These are phyloP conservation scores for Lydus trimaculatus DNA, from an alignment of 2,888 invertebrate species.

Conservation along the genomic window DNA sequence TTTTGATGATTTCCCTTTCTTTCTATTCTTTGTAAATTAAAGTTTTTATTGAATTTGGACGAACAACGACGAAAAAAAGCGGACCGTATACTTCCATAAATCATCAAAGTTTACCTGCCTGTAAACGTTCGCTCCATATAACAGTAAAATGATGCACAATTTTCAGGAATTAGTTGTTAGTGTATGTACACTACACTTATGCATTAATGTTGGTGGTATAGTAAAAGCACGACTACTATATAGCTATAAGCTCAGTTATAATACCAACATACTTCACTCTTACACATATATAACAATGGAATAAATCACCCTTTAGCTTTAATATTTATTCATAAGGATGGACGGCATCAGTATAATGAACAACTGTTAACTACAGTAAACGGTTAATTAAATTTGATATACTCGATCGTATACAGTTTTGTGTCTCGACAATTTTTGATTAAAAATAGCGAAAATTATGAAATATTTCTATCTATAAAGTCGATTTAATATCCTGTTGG, in stretches of 20 bases:
- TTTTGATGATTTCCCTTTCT: background rate
- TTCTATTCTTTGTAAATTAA: too few species aligned
- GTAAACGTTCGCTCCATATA: background rate
- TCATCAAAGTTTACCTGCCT: background rate
- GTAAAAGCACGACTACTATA: background rate
- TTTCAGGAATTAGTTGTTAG: constrained; percentile 15
- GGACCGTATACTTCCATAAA: background rate
- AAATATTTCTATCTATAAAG: background rate
- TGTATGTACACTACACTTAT: background rate
- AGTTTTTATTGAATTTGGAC: too few species aligned
- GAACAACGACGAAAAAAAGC: too few species aligned
- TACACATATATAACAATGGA: constrained; percentile 20
- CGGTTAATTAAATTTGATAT: constrained; percentile 48
- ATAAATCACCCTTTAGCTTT: constrained; percentile 28
- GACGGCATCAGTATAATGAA: constrained; percentile 37
- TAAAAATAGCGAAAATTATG: too few species aligned
- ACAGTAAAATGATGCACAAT: constrained; percentile 24
- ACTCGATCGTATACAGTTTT: constrained; percentile 47
- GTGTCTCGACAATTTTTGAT: constrained; percentile 23
- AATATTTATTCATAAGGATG: constrained; percentile 43
- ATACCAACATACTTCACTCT: constrained; percentile 14
- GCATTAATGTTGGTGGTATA: background rate
- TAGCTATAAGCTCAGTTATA: constrained; percentile 8
- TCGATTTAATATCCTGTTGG: background rate
- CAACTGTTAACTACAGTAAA: constrained; percentile 41